These are phyloP conservation scores for Halictus rubicundus DNA, from an alignment of 1,140 invertebrate genomes.

Conservation along the genomic window DNA sequence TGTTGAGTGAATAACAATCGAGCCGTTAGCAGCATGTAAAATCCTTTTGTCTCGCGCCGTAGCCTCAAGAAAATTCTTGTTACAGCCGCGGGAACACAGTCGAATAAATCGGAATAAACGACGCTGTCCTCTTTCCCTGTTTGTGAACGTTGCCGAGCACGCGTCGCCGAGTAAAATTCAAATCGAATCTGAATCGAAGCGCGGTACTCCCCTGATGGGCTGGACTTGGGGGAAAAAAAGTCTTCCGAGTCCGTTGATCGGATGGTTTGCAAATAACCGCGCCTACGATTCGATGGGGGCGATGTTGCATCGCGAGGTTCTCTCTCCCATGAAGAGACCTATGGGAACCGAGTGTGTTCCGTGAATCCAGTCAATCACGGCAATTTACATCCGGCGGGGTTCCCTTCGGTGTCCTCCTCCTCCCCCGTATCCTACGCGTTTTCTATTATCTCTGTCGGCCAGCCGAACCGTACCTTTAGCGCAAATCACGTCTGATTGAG, in stretches of 20 bases:
- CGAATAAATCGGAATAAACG: not conserved
- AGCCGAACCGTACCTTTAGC: slow-evolving; percentile 66
- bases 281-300: not conserved
- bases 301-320: not conserved
- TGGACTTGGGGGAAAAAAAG: too few species aligned
- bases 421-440: slow-evolving; percentile 20
- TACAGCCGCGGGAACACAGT: too few species aligned
- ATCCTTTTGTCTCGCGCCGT: too few species aligned
- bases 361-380: slow-evolving; percentile 69
- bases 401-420: slow-evolving; percentile 11
- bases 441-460: slow-evolving; percentile 67
- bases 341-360: slow-evolving; percentile 33
- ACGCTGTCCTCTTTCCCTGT: not conserved
- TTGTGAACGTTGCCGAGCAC: not conserved
- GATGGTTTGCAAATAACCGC: slow-evolving; percentile 26
- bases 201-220: not conserved
- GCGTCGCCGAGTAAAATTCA: not conserved
- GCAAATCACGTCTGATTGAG: slow-evolving; percentile 73
- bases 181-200: not conserved
- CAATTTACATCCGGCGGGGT: slow-evolving; percentile 67
- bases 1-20: too few species aligned
- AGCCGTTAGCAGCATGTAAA: too few species aligned
- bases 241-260: not conserved
- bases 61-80: too few species aligned
- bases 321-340: not conserved